Evolutionary conservation across 2,113 vertebrate genomes (phyloP).

Genomic region (Glaucomys volans): DNA sequence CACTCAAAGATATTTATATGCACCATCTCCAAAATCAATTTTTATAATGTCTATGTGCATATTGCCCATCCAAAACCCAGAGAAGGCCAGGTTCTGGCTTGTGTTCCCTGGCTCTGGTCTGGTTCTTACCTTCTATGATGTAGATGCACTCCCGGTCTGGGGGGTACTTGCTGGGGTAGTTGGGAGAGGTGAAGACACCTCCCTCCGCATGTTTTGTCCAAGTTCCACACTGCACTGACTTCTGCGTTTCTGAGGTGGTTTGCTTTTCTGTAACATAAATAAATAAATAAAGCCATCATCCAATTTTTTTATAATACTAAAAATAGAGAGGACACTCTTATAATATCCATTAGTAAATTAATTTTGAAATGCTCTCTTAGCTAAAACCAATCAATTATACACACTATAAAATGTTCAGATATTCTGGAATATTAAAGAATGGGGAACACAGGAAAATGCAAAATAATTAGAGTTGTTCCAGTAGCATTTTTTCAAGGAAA

Average conservation of each 20-base stretch:
- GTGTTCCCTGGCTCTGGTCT: fast-evolving
- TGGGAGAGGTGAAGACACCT: slow-evolving; percentile 98
- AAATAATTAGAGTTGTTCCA: background rate
- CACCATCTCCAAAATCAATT: background rate
- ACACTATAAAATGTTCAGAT: slow-evolving; percentile 8
- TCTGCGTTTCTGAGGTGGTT: slow-evolving; percentile 95
- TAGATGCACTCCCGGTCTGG: slow-evolving; percentile 98
- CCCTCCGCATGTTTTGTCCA: slow-evolving; percentile 98
- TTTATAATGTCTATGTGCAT: background rate
- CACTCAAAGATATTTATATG: background rate
- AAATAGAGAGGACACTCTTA: slow-evolving; percentile 64
- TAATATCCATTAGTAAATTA: slow-evolving; percentile 73
- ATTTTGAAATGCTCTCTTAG: slow-evolving; percentile 42
- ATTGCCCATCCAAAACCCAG: fast-evolving
- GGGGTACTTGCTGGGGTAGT: slow-evolving; percentile 99
- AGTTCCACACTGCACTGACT: slow-evolving; percentile 96
- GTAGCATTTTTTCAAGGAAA: slow-evolving; percentile 64
- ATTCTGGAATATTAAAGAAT: slow-evolving; percentile 47
- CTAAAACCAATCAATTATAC: slow-evolving; percentile 59
- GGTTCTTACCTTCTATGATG: slow-evolving; percentile 97
- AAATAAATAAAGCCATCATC: slow-evolving; percentile 64
- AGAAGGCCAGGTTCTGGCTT: background rate
- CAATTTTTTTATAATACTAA: slow-evolving; percentile 65
- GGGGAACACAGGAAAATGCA: background rate
- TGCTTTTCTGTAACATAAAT: slow-evolving; percentile 90